Percentiles rank a stretch among this genome's conserved stretches.
Evolutionary conservation across 2,888 invertebrate species (phyloP).

Genomic region (Ornithoptera alexandrae): DNA sequence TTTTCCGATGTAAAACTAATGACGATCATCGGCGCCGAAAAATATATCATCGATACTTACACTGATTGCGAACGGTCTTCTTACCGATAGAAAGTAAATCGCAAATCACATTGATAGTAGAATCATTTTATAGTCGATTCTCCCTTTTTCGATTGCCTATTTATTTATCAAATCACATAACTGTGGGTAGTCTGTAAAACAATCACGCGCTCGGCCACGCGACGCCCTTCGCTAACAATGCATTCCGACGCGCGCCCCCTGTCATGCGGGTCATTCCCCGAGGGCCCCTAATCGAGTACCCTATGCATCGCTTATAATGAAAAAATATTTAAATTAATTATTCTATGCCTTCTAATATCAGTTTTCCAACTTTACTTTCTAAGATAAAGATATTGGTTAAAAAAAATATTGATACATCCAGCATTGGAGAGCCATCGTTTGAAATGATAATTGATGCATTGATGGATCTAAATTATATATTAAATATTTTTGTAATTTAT

Average conservation of each 20-base stretch:
- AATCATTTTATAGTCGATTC: not conserved
- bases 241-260: constrained; percentile 36
- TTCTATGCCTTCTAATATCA: too few relatives aligned
- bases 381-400: too few relatives aligned
- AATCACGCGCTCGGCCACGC: constrained; percentile 38
- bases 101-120: not conserved
- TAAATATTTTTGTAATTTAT: too few relatives aligned
- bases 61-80: too few relatives aligned
- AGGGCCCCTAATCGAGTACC: constrained; percentile 12
- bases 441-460: too few relatives aligned
- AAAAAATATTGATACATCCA: too few relatives aligned
- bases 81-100: not conserved
- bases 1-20: too few relatives aligned
- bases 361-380: not conserved
- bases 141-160: constrained; percentile 8
- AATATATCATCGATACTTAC: too few relatives aligned
- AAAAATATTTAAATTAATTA: not conserved
- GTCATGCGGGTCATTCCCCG: constrained; percentile 24
- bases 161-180: constrained; percentile 20
- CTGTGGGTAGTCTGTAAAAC: constrained; percentile 24
- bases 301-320: not conserved
- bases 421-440: too few relatives aligned
- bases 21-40: too few relatives aligned
- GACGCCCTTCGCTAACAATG: constrained; percentile 37
- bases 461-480: too few relatives aligned